Conservation (phyloP, 2,888 invertebrate genomes). For the Hanleya hanleyi region DNA sequence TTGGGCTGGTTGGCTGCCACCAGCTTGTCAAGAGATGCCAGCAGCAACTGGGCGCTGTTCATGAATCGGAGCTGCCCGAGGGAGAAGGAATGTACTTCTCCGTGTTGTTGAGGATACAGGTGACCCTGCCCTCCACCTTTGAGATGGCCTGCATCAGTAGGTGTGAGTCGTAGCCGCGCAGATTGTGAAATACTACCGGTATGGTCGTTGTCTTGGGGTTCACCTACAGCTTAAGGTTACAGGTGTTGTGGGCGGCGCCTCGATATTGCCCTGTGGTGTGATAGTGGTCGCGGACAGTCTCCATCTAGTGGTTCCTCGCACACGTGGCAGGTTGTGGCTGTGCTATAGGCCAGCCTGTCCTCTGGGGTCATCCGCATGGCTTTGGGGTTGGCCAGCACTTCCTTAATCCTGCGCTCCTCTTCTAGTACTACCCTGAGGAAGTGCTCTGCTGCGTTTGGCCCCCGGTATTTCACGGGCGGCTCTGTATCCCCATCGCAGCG, state of each 20-base stretch:
- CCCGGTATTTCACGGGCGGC: conserved; percentile 23
- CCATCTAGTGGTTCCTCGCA: background rate
- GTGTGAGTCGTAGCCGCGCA: no score
- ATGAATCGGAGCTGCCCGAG: no score
- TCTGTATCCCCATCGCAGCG: conserved; percentile 17
- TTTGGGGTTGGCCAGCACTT: background rate
- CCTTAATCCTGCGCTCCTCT: background rate
- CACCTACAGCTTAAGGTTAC: no score
- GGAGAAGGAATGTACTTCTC: no score
- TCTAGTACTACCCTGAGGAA: conserved; percentile 11
- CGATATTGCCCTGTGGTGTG: conserved; percentile 20
- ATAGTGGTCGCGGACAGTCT: conserved; percentile 25
- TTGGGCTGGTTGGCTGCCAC: no score
- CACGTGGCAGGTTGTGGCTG: background rate
- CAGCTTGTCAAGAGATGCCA: no score
- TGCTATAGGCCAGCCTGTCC: background rate
- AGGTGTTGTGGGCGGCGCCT: conserved; percentile 23
- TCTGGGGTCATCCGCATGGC: no score
- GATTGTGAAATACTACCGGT: conserved; percentile 22
- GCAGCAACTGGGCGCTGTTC: no score
- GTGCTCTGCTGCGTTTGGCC: conserved; percentile 12
- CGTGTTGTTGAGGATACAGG: no score
- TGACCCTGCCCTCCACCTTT: no score
- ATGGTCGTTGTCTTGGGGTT: conserved; percentile 18
- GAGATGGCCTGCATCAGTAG: no score